A percentile compares a stretch with the other conserved stretches of the same genome.
Evolutionary conservation across 2,888 invertebrate species (phyloP).

Genomic region (Phytoseiulus persimilis): DNA sequence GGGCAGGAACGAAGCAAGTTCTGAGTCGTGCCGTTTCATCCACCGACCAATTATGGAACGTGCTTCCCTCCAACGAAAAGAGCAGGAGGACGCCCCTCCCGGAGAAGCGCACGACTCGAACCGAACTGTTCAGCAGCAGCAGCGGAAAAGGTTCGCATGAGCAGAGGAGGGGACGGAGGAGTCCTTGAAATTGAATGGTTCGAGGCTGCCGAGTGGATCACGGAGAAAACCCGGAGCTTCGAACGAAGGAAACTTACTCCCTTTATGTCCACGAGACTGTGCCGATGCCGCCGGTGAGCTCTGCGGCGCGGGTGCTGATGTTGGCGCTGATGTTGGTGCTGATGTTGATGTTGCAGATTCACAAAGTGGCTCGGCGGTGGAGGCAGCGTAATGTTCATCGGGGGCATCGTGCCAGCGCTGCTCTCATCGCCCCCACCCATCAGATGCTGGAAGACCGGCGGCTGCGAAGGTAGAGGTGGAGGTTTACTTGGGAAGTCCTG

Average conservation of each 20-base stretch:
- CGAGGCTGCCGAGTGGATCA: too few relatives aligned
- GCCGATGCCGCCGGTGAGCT: conserved; percentile 18
- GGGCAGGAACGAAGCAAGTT: too few relatives aligned
- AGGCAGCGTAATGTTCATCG: background rate
- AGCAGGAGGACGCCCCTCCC: background rate
- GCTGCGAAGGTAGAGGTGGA: conserved; percentile 10
- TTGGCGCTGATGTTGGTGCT: background rate
- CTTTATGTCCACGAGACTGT: conserved; percentile 31
- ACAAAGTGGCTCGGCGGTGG: conserved; percentile 23
- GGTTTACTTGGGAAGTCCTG: conserved; percentile 32
- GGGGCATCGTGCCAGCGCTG: background rate
- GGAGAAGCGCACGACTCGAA: background rate
- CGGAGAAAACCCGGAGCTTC: background rate
- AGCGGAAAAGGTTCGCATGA: background rate
- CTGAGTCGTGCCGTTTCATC: background rate
- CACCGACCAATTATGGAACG: background rate
- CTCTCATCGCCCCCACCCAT: background rate
- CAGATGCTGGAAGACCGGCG: conserved; percentile 25
- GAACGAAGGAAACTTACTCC: background rate
- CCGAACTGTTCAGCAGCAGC: background rate
- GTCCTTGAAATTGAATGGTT: too few relatives aligned
- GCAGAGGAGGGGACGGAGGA: background rate
- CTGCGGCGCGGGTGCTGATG: background rate
- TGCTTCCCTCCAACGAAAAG: background rate
- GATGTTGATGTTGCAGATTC: conserved; percentile 1